phyloP scores from a whole-genome alignment of 2,113 vertebrate species.

The Callaeas wilsoni region DNA sequence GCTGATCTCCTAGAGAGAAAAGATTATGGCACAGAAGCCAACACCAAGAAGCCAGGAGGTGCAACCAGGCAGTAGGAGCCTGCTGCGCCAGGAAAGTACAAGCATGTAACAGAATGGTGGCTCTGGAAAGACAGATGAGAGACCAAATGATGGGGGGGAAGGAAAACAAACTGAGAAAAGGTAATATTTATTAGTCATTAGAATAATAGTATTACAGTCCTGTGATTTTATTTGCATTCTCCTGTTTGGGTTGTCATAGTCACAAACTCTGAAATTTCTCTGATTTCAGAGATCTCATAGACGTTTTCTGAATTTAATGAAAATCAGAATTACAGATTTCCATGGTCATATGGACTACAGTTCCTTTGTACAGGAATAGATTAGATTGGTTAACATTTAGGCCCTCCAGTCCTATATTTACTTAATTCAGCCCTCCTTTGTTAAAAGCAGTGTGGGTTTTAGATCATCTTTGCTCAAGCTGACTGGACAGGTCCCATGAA shows the following conservation, averaged over 20 bases:
- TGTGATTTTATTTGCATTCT: not conserved
- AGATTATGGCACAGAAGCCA: not conserved
- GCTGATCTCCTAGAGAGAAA: not conserved
- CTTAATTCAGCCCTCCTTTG: not conserved
- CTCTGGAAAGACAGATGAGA: not conserved
- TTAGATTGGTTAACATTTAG: not conserved
- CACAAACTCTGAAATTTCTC: not conserved
- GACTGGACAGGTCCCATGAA: not conserved
- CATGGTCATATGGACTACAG: not conserved
- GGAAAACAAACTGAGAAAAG: not conserved
- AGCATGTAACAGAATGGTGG: not conserved
- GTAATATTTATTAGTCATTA: not conserved
- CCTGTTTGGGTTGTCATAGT: not conserved
- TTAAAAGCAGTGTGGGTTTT: not conserved
- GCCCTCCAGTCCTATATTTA: not conserved
- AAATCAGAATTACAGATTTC: not conserved
- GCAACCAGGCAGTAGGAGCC: not conserved
- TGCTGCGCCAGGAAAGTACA: not conserved
- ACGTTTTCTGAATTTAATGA: not conserved
- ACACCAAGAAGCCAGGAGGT: not conserved
- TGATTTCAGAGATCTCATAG: not conserved
- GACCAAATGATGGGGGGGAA: not conserved
- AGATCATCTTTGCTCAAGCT: not conserved
- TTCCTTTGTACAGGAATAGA: not conserved
- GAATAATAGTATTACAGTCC: not conserved